Evolutionary conservation across 2,113 vertebrate genomes (phyloP).

Genomic region (Vulpes lagopus): DNA sequence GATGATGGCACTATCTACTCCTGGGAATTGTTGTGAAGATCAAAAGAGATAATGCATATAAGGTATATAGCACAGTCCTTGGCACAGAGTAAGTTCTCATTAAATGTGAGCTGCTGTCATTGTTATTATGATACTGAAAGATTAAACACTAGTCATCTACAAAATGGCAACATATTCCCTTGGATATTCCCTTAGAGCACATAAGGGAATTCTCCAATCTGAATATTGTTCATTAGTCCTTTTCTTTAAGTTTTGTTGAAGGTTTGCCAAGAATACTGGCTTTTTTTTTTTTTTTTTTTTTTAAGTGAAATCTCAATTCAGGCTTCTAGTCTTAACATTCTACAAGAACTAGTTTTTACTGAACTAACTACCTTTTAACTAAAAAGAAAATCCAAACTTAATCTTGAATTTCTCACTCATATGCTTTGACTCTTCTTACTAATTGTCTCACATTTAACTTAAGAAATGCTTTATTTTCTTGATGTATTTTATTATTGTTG

Average conservation of each 20-base stretch:
- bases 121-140: background rate
- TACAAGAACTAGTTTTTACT: slow-evolving; percentile 16
- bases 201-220: background rate
- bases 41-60: slow-evolving; percentile 23
- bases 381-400: slow-evolving; percentile 43
- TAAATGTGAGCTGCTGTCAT: background rate
- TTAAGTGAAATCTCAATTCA: slow-evolving; percentile 17
- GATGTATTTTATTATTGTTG: slow-evolving; percentile 39
- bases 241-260: slow-evolving; percentile 35
- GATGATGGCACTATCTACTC: background rate
- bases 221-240: background rate
- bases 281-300: background rate
- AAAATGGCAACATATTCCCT: slow-evolving; percentile 51
- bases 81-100: background rate
- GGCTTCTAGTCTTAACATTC: slow-evolving; percentile 23
- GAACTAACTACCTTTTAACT: slow-evolving; percentile 15
- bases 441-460: slow-evolving; percentile 11
- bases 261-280: background rate
- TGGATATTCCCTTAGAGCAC: background rate
- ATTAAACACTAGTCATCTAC: slow-evolving; percentile 43
- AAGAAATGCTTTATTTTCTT: slow-evolving; percentile 37
- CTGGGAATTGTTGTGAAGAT: background rate
- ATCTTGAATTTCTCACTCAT: background rate
- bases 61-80: background rate
- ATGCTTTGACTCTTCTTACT: slow-evolving; percentile 22